A percentile compares a stretch with the other conserved stretches of the same genome.
phyloP scores from a whole-genome alignment of 2,113 vertebrate species.

The Entomyzon cyanotis region DNA sequence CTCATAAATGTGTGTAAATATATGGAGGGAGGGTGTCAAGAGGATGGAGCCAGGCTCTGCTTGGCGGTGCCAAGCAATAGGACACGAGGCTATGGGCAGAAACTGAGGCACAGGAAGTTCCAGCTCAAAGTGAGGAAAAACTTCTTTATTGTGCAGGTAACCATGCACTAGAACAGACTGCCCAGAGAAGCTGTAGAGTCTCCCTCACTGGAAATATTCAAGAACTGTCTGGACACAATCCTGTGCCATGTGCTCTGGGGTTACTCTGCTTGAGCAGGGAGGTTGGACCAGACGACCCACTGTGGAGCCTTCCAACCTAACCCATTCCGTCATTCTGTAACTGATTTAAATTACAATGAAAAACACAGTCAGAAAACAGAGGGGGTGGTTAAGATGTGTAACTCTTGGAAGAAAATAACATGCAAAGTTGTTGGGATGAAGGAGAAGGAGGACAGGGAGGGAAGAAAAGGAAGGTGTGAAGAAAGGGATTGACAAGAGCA shows the following conservation, averaged over 20 bases:
- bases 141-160: neutral
- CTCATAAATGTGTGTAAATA: neutral
- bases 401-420: neutral
- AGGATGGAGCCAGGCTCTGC: neutral
- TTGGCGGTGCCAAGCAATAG: fast-evolving
- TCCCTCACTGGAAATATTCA: neutral
- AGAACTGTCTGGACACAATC: neutral
- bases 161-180: neutral
- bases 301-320: neutral
- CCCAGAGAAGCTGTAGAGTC: neutral
- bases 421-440: neutral
- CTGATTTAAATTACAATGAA: neutral
- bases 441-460: neutral
- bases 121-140: neutral
- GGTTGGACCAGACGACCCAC: neutral
- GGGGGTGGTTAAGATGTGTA: neutral
- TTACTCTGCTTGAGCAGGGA: neutral
- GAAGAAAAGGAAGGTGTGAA: neutral
- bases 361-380: neutral
- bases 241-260: neutral
- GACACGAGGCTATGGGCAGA: neutral
- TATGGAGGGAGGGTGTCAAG: neutral
- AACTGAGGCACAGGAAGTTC: neutral
- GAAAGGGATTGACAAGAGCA: neutral
- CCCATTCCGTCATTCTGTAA: neutral